Evolutionary conservation across 1,140 invertebrate genomes (phyloP).

Genomic region (Neodiprion pinetum): DNA sequence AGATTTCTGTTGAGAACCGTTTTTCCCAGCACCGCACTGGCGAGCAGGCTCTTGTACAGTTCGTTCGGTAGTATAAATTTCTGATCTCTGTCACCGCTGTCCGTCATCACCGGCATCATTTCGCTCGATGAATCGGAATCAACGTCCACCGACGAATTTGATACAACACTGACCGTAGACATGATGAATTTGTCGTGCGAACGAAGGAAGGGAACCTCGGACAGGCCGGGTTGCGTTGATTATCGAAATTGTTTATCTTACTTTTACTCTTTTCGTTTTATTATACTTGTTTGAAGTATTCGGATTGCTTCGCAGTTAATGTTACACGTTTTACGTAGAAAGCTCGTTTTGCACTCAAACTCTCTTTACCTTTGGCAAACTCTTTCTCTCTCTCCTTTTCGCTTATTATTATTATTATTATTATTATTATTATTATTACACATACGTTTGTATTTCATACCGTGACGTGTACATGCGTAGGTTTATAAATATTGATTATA

Average conservation of each 20-base stretch:
- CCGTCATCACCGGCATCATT: conserved; percentile 9
- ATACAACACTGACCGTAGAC: conserved; percentile 58
- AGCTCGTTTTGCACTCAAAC: no score
- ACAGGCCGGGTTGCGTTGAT: not conserved
- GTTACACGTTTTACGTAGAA: no score
- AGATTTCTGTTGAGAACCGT: conserved; percentile 58
- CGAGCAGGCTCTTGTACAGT: conserved; percentile 78
- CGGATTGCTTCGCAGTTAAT: no score
- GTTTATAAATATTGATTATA: not conserved
- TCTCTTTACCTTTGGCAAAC: no score
- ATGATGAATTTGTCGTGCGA: conserved; percentile 34
- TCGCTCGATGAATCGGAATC: conserved; percentile 59
- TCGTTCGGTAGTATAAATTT: conserved; percentile 75
- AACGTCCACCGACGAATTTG: conserved; percentile 60
- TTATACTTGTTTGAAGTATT: no score
- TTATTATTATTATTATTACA: not conserved
- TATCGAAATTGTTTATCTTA: conserved; percentile 6
- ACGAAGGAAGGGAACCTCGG: conserved; percentile 13
- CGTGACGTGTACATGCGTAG: not conserved
- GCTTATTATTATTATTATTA: not conserved
- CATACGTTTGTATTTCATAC: not conserved
- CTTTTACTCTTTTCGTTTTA: no score
- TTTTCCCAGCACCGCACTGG: conserved; percentile 69
- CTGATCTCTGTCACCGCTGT: conserved; percentile 40
- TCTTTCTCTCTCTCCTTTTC: no score